phyloP scores from a whole-genome alignment of 2,888 invertebrate genomes.

The Autographa gamma region DNA sequence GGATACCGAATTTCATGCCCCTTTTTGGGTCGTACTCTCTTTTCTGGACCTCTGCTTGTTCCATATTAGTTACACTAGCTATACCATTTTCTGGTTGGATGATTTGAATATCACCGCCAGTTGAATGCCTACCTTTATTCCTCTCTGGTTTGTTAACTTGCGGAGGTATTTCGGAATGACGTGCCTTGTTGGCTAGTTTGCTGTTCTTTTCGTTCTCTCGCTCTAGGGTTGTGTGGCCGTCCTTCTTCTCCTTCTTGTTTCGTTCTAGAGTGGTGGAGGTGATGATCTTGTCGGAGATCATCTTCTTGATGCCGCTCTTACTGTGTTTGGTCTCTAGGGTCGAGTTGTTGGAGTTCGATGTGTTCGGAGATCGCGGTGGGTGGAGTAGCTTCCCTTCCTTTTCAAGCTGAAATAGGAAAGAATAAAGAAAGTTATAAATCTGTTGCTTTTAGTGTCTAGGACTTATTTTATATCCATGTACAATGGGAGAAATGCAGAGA shows the following conservation, averaged over 20 bases:
- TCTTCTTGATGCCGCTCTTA: constrained; percentile 85
- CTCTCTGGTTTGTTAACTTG: constrained; percentile 79
- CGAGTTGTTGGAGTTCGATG: constrained; percentile 84
- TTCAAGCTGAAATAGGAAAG: constrained; percentile 81
- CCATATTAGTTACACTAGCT: constrained; percentile 67
- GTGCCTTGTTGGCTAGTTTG: constrained; percentile 78
- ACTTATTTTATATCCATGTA: too few relatives aligned
- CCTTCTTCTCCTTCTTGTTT: constrained; percentile 84
- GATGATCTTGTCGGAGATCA: constrained; percentile 85
- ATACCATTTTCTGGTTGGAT: constrained; percentile 82
- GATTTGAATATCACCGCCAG: constrained; percentile 80
- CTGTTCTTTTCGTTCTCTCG: constrained; percentile 86
- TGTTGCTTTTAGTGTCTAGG: too few relatives aligned
- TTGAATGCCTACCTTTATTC: constrained; percentile 79
- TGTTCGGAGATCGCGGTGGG: constrained; percentile 83
- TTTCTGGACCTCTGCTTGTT: constrained; percentile 87
- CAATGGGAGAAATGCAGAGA: too few relatives aligned
- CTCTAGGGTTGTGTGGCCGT: constrained; percentile 80
- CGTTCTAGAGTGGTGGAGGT: constrained; percentile 84
- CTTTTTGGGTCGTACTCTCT: constrained; percentile 88
- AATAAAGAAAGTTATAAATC: background rate
- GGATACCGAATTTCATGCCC: constrained; percentile 91
- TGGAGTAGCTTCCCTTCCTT: constrained; percentile 84
- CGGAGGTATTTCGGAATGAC: constrained; percentile 76
- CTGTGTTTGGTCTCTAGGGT: constrained; percentile 84